Conservation (phyloP, 2,113 vertebrate species). For the Rana temporaria region DNA sequence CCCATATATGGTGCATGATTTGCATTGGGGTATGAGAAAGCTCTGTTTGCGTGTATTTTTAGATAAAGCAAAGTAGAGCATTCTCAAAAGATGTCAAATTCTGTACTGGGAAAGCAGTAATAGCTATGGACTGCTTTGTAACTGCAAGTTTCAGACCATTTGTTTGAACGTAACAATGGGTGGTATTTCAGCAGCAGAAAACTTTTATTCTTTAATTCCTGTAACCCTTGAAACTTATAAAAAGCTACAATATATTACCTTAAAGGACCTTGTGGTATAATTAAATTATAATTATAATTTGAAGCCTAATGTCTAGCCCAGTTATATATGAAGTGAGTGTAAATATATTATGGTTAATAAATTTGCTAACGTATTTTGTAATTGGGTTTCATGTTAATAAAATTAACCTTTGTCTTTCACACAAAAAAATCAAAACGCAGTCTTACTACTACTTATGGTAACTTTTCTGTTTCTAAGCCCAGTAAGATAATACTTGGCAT, state of each 20-base stretch:
- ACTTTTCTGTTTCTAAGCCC: slow-evolving; percentile 27
- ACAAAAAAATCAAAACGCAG: slow-evolving; percentile 20
- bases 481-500: slow-evolving; percentile 36
- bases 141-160: no score
- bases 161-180: no score
- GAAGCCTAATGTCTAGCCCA: background rate
- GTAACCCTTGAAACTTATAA: background rate
- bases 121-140: no score
- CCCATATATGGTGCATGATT: no score
- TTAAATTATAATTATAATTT: background rate
- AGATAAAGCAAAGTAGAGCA: no score
- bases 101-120: no score
- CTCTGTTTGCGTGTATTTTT: no score
- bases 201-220: background rate
- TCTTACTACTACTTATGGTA: slow-evolving; percentile 14
- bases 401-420: slow-evolving; percentile 2
- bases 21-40: no score
- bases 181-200: no score
- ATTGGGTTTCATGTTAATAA: slow-evolving; percentile 24
- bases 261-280: background rate
- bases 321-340: slow-evolving; percentile 14
- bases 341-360: slow-evolving; percentile 30
- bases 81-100: no score
- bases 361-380: background rate
- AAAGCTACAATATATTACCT: background rate